A percentile compares a stretch with the other conserved stretches of the same genome.
Conservation (phyloP, 2,797 vertebrate genomes). For the Oreochromis mossambicus region DNA sequence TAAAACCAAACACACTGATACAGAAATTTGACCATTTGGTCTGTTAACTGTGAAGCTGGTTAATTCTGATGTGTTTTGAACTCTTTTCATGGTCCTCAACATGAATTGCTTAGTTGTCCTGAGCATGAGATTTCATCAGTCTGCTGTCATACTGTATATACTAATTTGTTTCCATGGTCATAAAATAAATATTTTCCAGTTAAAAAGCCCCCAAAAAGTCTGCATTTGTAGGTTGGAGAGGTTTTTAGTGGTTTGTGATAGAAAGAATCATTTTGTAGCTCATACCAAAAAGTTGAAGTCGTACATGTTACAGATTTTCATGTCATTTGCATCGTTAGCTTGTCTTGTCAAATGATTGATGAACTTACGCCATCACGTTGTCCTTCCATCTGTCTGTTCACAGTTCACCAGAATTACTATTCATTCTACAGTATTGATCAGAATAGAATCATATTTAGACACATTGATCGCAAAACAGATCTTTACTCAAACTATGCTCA, state of each 20-base stretch:
- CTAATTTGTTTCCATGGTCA: not conserved
- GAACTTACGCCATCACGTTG: rapidly evolving
- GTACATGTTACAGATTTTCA: not conserved
- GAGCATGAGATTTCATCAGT: not conserved
- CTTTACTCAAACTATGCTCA: not conserved
- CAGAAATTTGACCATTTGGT: not conserved
- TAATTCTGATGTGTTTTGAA: not conserved
- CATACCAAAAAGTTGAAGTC: not conserved
- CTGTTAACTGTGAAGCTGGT: not conserved
- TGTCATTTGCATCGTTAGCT: not conserved
- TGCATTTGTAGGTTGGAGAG: not conserved
- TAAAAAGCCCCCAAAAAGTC: rapidly evolving
- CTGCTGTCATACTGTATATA: not conserved
- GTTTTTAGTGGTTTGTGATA: no score
- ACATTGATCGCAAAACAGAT: not conserved
- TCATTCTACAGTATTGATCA: not conserved
- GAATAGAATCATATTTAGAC: not conserved
- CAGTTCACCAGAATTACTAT: not conserved
- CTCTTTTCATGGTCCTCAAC: not conserved
- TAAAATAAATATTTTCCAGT: not conserved
- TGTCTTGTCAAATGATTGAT: not conserved
- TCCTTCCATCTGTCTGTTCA: not conserved
- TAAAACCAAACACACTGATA: not conserved
- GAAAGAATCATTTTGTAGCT: not conserved
- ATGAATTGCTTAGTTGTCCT: not conserved